Evolutionary conservation across 2,113 vertebrate genomes (phyloP).

Genomic region (Phrynosoma platyrhinos): DNA sequence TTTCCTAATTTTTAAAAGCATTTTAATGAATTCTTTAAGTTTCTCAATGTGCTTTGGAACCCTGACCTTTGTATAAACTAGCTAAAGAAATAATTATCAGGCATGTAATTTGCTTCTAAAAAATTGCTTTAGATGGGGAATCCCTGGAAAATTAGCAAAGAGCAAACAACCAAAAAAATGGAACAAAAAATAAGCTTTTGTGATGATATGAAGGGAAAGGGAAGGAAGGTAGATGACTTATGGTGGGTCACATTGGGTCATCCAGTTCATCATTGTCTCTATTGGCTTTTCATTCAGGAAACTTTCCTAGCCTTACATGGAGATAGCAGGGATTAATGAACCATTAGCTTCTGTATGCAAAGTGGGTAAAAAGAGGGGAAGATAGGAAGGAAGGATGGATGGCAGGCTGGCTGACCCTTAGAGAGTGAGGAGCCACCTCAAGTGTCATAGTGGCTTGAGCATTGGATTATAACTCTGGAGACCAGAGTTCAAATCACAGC

Average conservation of each 20-base stretch:
- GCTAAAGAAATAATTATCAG: background rate
- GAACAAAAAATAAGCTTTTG: background rate
- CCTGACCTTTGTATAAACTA: background rate
- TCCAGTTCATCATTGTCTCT: background rate
- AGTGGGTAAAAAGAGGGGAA: background rate
- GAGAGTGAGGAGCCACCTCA: background rate
- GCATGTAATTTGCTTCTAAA: constrained; percentile 28
- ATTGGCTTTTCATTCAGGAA: no score
- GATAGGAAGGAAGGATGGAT: background rate
- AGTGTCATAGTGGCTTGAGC: no score
- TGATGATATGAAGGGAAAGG: background rate
- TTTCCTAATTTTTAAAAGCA: background rate
- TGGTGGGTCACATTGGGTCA: background rate
- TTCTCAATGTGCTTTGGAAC: background rate
- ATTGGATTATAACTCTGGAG: no score
- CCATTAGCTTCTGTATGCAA: background rate
- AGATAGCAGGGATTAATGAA: background rate
- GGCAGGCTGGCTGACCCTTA: no score
- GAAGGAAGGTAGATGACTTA: no score
- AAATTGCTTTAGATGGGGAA: background rate
- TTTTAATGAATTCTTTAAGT: background rate
- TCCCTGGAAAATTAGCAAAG: constrained; percentile 21
- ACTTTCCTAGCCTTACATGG: no score
- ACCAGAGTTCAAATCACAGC: no score
- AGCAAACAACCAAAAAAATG: background rate